Base-by-base conservation (phyloP, 2,797 vertebrate genomes). In the Luscinia megarhynchos region DNA sequence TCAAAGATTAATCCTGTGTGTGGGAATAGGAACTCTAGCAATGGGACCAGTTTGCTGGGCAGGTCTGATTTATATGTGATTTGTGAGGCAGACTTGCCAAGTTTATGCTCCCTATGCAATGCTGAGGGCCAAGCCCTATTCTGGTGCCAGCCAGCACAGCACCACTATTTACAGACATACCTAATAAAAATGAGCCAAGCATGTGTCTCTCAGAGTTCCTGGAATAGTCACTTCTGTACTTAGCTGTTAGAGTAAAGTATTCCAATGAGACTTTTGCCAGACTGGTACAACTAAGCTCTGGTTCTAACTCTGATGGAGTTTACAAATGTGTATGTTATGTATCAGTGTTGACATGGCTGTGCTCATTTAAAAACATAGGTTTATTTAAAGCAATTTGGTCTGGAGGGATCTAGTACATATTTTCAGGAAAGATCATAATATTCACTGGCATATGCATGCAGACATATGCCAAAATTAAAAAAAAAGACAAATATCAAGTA, bases 221-320 rank as follows among this genome's bases (percentile, higher is more conserved):
- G 91, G 76, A 96, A 90, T 86, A 94, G n/a, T 19, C 16, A 53
- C 26, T 90, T 85, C 79, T 88, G 29, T 69, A 59, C 79, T 90
- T 74, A 81, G 72, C 24, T 68, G 13, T 51, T 40, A 27, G 26
- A 38, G 11, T 45, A 41, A 83, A 87, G 40, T 59, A 46, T 74
- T 91, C 51, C 58, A 78, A 10, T 7, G 29, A 88, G 54, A 79
- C 4, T 5, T 76, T 94, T 90, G 24, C 27, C 80, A 86, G 62
- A 34, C 13, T 75, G 30, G 36, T 68, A 80, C 36, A 68, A 36
- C 51, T 57, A 34, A 77, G n/a, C 48, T 48, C 32, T 89, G 51
- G 5, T 40, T 85, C 34, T 78, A 23, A 68, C 40, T 48, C 55
- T 23, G n/a, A 36, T 69, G 46, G 26, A 48, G 13, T 69, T 91